Percentiles rank a stretch among this genome's conserved stretches.
These are phyloP conservation scores for Isurus oxyrinchus DNA, from an alignment of 2,113 vertebrate species.

Conservation along the genomic window DNA sequence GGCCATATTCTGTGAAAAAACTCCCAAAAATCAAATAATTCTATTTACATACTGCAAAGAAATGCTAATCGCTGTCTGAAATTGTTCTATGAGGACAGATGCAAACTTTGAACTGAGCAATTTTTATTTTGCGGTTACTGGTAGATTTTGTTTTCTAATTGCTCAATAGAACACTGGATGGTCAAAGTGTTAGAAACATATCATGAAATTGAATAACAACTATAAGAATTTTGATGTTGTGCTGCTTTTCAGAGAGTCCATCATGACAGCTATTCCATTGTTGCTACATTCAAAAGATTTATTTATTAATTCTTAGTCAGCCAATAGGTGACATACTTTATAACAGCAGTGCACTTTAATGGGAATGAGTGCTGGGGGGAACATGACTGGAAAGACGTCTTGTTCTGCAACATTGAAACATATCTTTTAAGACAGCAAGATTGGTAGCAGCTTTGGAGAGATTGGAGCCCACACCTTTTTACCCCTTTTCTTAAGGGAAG, in stretches of 20 bases:
- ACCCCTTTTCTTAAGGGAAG: background rate
- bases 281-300: background rate
- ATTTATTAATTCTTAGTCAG: background rate
- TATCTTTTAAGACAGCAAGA: background rate
- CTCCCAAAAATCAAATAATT: background rate
- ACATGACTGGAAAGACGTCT: too few relatives aligned
- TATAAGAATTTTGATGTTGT: background rate
- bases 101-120: too few relatives aligned
- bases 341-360: background rate
- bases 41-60: slow-evolving; percentile 6
- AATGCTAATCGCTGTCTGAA: background rate
- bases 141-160: too few relatives aligned
- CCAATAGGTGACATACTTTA: background rate
- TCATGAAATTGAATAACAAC: too few relatives aligned
- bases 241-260: background rate
- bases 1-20: background rate
- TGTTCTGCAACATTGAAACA: too few relatives aligned
- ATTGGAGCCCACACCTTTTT: background rate
- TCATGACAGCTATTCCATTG: background rate
- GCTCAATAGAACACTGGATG: too few relatives aligned
- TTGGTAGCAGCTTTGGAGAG: background rate
- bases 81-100: too few relatives aligned
- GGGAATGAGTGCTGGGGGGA: background rate
- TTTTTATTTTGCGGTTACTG: too few relatives aligned
- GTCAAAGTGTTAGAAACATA: too few relatives aligned